Base-by-base conservation (phyloP, 2,888 invertebrate species). In the Myopa tessellatipennis region DNA sequence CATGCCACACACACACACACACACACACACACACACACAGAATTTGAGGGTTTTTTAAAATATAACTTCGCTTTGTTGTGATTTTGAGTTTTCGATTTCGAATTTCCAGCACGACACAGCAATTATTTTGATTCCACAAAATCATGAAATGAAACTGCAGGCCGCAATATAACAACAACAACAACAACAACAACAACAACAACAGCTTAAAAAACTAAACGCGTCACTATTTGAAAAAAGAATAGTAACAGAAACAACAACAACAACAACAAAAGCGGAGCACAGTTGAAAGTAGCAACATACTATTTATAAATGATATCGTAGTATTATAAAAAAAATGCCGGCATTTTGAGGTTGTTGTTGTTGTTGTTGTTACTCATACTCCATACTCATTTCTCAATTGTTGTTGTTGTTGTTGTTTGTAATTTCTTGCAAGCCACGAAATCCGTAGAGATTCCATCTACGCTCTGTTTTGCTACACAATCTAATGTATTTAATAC, bases 31-130 rank as follows among this genome's bases (percentile, higher is more conserved):
- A 26, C 26, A 2, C 1, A 2, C 26, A 26, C 26, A 26, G 1
- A 26, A 26, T 26, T 68, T 12, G 68, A 16, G 68, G 0, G 0
- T 38, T n/a, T 18, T n/a, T n/a, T 10, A 60, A 60, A 55, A 16
- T 34, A 26, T 14, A 36, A 16, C n/a, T 16, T 63, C 14, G 36
- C 67, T 38, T 67, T 67, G 67, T n/a, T 1, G 26, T 60, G 7
- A 7, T 60, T 7, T n/a, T n/a, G n/a, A n/a, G n/a, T n/a, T n/a
- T n/a, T n/a, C n/a, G n/a, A n/a, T n/a, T n/a, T n/a, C n/a, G n/a
- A n/a, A n/a, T n/a, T n/a, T n/a, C n/a, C n/a, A n/a, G 63, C 75
- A 74, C 76, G 78, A 79, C 65, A 80, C 80, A 80, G 77, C 80
- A 80, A 79, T 81, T 81, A 79, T 79, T 76, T 55, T 58, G 67